These are phyloP conservation scores for Syngnathus typhle DNA, from an alignment of 2,113 vertebrate genomes.

Conservation along the genomic window DNA sequence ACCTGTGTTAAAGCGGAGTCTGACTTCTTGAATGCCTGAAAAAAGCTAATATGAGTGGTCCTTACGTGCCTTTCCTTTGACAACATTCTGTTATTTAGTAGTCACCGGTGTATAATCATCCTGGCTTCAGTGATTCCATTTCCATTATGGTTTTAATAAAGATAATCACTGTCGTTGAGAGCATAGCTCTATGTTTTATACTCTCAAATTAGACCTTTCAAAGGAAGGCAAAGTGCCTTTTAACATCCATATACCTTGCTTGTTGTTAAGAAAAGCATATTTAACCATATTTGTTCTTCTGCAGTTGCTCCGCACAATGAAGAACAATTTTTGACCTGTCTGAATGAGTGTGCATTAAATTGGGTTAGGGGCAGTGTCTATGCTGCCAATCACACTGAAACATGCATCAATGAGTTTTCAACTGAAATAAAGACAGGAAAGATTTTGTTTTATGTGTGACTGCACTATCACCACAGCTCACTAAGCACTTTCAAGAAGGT, in stretches of 20 bases:
- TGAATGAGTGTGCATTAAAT: constrained; percentile 43
- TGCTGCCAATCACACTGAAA: constrained; percentile 47
- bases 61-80: constrained; percentile 14
- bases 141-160: constrained; percentile 32
- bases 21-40: constrained; percentile 6
- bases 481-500: constrained; percentile 31
- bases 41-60: constrained; percentile 3
- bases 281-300: constrained; percentile 49
- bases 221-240: constrained; percentile 37
- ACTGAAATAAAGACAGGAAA: constrained; percentile 5
- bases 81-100: constrained; percentile 36
- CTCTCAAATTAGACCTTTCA: constrained; percentile 42
- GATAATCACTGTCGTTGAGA: constrained; percentile 1
- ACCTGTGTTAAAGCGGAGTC: constrained; percentile 33
- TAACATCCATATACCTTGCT: constrained; percentile 38
- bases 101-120: constrained; percentile 30
- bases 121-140: constrained; percentile 18
- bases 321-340: constrained; percentile 69
- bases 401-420: constrained; percentile 28
- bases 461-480: too few relatives aligned
- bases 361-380: constrained; percentile 49
- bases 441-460: too few relatives aligned
- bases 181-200: constrained; percentile 7
- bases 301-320: constrained; percentile 58
- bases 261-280: constrained; percentile 46